A percentile compares a stretch with the other conserved stretches of the same genome.
These are phyloP conservation scores for Lypha dubia DNA, from an alignment of 2,888 invertebrate species.

Conservation along the genomic window DNA sequence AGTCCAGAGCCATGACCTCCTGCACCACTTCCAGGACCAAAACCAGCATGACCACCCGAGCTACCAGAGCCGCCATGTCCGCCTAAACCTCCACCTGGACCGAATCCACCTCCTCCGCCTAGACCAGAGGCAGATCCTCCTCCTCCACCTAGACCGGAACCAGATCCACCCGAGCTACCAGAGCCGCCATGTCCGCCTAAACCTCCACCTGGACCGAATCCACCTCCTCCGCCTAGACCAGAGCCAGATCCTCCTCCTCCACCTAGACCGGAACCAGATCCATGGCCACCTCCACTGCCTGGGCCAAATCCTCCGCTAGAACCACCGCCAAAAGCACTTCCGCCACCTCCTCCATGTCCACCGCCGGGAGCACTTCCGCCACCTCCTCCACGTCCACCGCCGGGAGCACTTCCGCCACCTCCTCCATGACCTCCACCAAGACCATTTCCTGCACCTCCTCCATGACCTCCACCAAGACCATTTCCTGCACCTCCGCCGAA, in stretches of 20 bases:
- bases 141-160: conserved; percentile 34
- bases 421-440: conserved; percentile 26
- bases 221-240: neutral
- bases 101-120: conserved; percentile 40
- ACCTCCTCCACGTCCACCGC: conserved; percentile 34
- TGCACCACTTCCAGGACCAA: too few relatives aligned
- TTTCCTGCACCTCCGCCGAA: conserved; percentile 23
- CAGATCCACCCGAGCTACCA: conserved; percentile 12
- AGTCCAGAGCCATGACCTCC: conserved; percentile 17
- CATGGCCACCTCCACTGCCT: conserved; percentile 17
- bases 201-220: neutral
- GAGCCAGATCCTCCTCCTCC: conserved; percentile 27
- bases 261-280: neutral
- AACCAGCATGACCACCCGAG: too few relatives aligned
- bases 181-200: conserved; percentile 3
- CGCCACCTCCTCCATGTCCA: conserved; percentile 24
- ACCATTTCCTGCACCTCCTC: conserved; percentile 38
- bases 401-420: conserved; percentile 12
- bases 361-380: conserved; percentile 48
- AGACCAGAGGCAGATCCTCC: conserved; percentile 34
- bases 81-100: conserved; percentile 42
- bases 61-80: conserved; percentile 38
- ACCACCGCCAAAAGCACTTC: conserved; percentile 15
- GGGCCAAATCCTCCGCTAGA: conserved; percentile 13
- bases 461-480: conserved; percentile 30